A percentile compares a stretch with the other conserved stretches of the same genome.
These are phyloP conservation scores for Hoplostethus atlanticus DNA, from an alignment of 2,797 vertebrate genomes.

Conservation along the genomic window DNA sequence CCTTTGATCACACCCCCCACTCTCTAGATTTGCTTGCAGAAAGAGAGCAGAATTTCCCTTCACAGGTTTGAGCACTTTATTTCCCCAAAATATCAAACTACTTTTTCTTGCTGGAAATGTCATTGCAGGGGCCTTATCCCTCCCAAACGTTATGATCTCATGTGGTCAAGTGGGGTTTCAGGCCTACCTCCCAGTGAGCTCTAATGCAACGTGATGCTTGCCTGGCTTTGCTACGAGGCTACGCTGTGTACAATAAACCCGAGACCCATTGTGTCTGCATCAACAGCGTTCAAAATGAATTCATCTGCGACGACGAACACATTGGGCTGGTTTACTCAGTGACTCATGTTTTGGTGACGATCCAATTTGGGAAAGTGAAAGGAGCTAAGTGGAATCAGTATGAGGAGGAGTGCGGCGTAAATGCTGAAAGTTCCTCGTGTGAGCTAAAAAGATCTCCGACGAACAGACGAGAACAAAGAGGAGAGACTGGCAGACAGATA, in stretches of 20 bases:
- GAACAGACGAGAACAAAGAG: slow-evolving; percentile 30
- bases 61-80: slow-evolving; percentile 20
- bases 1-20: slow-evolving; percentile 50
- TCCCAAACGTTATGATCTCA: slow-evolving; percentile 48
- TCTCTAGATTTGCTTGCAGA: neutral
- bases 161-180: slow-evolving; percentile 26
- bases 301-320: slow-evolving; percentile 7
- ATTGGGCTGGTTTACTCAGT: slow-evolving; percentile 27
- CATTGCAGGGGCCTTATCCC: slow-evolving; percentile 28
- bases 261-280: neutral
- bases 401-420: slow-evolving; percentile 14
- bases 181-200: neutral
- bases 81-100: slow-evolving; percentile 31
- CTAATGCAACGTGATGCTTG: slow-evolving; percentile 31
- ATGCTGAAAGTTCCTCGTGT: slow-evolving; percentile 56
- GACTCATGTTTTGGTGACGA: slow-evolving; percentile 43
- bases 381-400: slow-evolving; percentile 46
- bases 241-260: neutral
- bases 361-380: slow-evolving; percentile 43
- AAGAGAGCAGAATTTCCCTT: slow-evolving; percentile 31
- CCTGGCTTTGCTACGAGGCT: neutral
- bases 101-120: slow-evolving; percentile 30
- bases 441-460: too few species aligned
- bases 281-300: slow-evolving; percentile 11
- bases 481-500: slow-evolving; percentile 32